Evolutionary conservation across 2,113 vertebrate species (phyloP).

Genomic region (Podarcis raffonei): DNA sequence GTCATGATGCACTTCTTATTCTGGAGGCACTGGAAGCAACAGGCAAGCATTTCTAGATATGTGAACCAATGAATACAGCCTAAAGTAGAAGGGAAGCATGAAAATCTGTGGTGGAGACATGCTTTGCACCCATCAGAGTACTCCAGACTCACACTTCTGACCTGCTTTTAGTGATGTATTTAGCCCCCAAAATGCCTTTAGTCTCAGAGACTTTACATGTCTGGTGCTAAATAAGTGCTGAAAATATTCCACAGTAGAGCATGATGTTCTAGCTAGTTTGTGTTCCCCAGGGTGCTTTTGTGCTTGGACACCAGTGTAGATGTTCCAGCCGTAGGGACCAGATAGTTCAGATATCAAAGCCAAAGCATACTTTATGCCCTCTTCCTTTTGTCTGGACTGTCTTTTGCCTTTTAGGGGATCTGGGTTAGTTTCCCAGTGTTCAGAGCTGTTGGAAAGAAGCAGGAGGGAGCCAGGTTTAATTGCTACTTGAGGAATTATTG

Average conservation of each 20-base stretch:
- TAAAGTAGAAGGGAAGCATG: not conserved
- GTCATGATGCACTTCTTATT: not conserved
- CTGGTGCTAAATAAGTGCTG: not conserved
- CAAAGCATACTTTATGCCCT: not conserved
- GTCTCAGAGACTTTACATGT: not conserved
- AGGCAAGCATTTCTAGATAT: not conserved
- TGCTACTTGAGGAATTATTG: not conserved
- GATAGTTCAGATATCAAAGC: constrained; percentile 5
- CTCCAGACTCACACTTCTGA: not conserved
- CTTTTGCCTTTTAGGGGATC: not conserved
- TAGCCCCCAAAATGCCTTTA: not conserved
- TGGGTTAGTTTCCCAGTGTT: not conserved
- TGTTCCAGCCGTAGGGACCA: not conserved
- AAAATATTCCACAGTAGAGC: not conserved
- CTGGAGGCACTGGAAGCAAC: not conserved
- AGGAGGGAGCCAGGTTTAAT: not conserved
- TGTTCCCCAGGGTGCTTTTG: constrained; percentile 1
- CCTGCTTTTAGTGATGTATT: not conserved
- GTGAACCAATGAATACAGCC: not conserved
- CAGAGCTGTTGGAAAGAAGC: not conserved
- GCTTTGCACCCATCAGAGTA: not conserved
- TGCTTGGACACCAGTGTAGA: not conserved
- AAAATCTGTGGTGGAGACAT: not conserved
- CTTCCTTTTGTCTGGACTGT: not conserved
- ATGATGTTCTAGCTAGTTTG: constrained; percentile 13